Base-by-base conservation (phyloP, 2,888 invertebrate species). In the Phengaris alcon region DNA sequence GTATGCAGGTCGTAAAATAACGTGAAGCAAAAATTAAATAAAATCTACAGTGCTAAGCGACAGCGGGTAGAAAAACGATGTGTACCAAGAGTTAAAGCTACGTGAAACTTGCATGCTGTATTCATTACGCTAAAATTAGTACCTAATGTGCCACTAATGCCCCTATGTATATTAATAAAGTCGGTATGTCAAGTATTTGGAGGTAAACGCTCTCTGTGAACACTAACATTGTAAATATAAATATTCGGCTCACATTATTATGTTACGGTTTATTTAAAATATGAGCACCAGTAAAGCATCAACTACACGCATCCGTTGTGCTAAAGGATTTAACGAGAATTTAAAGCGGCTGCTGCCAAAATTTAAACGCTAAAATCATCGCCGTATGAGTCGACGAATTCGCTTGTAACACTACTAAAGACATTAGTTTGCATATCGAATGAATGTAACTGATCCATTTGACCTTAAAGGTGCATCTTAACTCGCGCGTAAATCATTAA, bases 121-220 rank as follows among this genome's bases (percentile, higher is more conserved):
- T 87, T 87, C 85, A 87, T 87, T 86, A 84, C 79, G 82, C 88
- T 89, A 87, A 87, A 87, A 88, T 88, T 88, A 89, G 86, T 87
- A 81, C 81, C 84, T 88, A 84, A 86, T 86, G 85, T 86, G 82
- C 84, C 82, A 84, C 85, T 82, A 82, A 35, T 35, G 35, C 35
- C 35, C 0, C 35, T 35, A 35, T 4, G 35, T 82, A 81, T 85
- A 87, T 86, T 87, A 88, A 88, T 88, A 88, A 35, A 85, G 84
- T 81, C 81, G 82, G 83, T 84, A 85, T 85, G 84, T 82, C 80
- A 84, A 82, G 79, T 85, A 85, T 84, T 83, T 80, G 79, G 83
- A 84, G 85, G 84, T 87, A 86, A 87, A 87, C 82, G 84, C 83
- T 85, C 83, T 81, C 35, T 35, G 81, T 76, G 80, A 82, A 80